These are phyloP conservation scores for Pseudoips prasinana DNA, from an alignment of 2,888 invertebrate genomes.

Conservation along the genomic window DNA sequence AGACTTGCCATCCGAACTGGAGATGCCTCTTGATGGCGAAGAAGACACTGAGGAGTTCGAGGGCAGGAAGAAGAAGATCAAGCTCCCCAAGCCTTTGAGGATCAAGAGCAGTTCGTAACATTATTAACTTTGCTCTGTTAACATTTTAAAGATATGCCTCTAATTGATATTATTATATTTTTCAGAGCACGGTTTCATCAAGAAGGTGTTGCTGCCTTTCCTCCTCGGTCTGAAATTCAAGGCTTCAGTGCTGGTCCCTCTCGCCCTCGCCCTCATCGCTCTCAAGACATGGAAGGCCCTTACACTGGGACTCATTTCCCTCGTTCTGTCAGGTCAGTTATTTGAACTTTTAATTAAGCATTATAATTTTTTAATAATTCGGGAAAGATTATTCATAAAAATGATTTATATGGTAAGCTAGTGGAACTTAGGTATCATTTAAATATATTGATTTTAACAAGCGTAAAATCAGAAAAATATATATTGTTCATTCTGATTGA, in stretches of 20 bases:
- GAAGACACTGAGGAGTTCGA: constrained; percentile 69
- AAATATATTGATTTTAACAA: too few species aligned
- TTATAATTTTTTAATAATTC: too few species aligned
- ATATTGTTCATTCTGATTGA: too few species aligned
- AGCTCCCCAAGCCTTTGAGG: constrained; percentile 76
- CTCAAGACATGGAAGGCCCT: constrained; percentile 95
- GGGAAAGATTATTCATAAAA: too few species aligned
- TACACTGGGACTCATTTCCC: constrained; percentile 90
- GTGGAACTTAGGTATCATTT: too few species aligned
- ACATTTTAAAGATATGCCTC: constrained; percentile 7
- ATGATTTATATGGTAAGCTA: too few species aligned
- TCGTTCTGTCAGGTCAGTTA: constrained; percentile 90
- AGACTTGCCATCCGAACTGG: constrained; percentile 85
- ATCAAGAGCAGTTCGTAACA: constrained; percentile 71
- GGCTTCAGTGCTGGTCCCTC: constrained; percentile 90
- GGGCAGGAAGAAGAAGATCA: constrained; percentile 77
- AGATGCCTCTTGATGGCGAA: constrained; percentile 86
- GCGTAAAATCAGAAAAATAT: too few species aligned
- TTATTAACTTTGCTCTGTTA: constrained; percentile 1
- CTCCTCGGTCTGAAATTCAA: constrained; percentile 93
- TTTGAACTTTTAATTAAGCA: too few species aligned
- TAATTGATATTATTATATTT: constrained; percentile 36
- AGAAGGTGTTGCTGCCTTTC: constrained; percentile 93
- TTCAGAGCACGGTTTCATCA: constrained; percentile 90
- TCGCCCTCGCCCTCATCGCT: constrained; percentile 91